Base-by-base conservation (phyloP, 2,113 vertebrate species). In the Vombatus ursinus region DNA sequence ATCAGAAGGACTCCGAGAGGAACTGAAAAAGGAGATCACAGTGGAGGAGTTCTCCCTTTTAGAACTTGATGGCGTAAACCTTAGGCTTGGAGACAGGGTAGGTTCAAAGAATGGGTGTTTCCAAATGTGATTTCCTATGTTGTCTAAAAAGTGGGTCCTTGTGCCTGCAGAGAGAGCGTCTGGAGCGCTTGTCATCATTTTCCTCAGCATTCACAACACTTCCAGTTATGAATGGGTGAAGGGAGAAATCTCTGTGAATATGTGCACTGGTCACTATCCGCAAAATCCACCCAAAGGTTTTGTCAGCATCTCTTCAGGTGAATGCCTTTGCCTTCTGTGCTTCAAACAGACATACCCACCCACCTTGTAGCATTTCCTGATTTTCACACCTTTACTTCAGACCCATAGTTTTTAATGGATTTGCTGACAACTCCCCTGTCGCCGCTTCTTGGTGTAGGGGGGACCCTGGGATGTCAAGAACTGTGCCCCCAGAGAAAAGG, bases 1-100 rank as follows among this genome's bases (percentile, higher is more conserved):
- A 48, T 96, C 99, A 68, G 98, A 98, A 92, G 99, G 99, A 95
- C 91, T 96, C 95, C 99, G 98, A 97, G 99, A 99, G 97, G 99
- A 99, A 91, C 98, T 99, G 91, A 99, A 98, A 84, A 98, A 93
- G 94, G 99, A 99, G 98, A 99, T 98, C 95, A 98, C 99, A 57
- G 92, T 99, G 96, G 99, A 98, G 96, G 96, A 98, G 0, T 98
- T 98, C 52, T 99, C 99, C 57, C 97, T 99, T 50, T 99, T 99
- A 37, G 99, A 99, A 96, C 96, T 99, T 96, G 99, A 99, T 89
- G 99, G 99, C 19, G 99, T 99, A 97, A 99, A 99, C 89, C 48
- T 99, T 50, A 98, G 99, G 95, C 98, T 99, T 61, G 99, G 99
- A 97, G 99, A 99, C 96, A 99, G 97, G 98, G 99, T 99, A 98